These are phyloP conservation scores for Bambusicola thoracicus DNA, from an alignment of 2,113 vertebrate genomes.

Conservation along the genomic window DNA sequence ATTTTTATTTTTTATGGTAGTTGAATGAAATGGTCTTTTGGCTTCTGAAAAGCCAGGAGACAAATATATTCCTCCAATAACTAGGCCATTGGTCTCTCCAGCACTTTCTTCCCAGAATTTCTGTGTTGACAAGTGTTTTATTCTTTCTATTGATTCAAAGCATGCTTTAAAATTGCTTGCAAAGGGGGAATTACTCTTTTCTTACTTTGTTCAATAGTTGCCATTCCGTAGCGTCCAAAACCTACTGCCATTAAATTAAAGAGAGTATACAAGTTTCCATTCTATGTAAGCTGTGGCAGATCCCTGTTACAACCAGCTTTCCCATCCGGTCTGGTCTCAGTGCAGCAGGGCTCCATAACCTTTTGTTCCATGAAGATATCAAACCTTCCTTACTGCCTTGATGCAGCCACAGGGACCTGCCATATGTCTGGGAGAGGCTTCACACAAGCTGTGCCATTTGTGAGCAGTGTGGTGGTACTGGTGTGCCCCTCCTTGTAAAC, in stretches of 20 bases:
- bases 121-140: background rate
- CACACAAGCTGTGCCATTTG: background rate
- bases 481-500: background rate
- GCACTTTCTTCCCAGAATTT: slow-evolving; percentile 18
- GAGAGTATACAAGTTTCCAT: background rate
- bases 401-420: background rate
- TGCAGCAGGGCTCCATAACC: background rate
- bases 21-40: background rate
- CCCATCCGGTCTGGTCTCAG: background rate
- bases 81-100: background rate
- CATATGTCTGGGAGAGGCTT: background rate
- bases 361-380: background rate
- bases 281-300: background rate
- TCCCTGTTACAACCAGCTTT: background rate
- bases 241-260: background rate
- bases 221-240: background rate
- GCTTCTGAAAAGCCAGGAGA: background rate
- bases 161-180: slow-evolving; percentile 8
- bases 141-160: slow-evolving; percentile 16
- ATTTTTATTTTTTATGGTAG: background rate
- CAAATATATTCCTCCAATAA: background rate
- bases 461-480: background rate
- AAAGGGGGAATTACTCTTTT: background rate
- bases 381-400: background rate
- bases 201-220: background rate